Base-by-base conservation (phyloP, 1,140 invertebrate species). In the Ips typographus region DNA sequence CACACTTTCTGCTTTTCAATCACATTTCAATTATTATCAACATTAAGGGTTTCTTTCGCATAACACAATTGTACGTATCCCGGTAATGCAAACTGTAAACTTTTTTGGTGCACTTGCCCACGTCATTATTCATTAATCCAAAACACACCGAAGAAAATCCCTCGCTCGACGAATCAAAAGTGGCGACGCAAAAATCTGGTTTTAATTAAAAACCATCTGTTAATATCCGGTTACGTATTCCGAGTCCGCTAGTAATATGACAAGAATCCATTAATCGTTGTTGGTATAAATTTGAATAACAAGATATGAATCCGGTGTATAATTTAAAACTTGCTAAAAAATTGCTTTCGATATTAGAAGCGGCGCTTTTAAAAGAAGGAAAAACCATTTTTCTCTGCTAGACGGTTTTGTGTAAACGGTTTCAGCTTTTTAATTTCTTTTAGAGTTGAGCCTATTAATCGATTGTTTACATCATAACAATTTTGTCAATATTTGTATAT, bases 151-250 rank as follows among this genome's bases (percentile, higher is more conserved):
- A 62, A 62, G 36, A 51, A 62, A 59, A 40, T 42, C 4, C 57
- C 59, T 43, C 51, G 40, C 7, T 40, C 22, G n/a, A 4, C 38
- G 39, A 65, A 65, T 65, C 63, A 56, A 53, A 65, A 56, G 7
- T 56, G 40, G 49, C 40, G 51, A 52, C 40, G 38, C 6, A 40
- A 65, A 65, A 65, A 56, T 65, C 52, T 65, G 63, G 52, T 55
- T 65, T 65, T 65, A 65, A 65, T 65, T 65, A 65, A 65, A 65
- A 65, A 65, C n/a, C 63, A 65, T 65, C 51, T 65, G 63, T 65
- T 65, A 65, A 65, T 65, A 65, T 65, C 63, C 63, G 63, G 63
- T 65, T 65, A 65, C 63, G 52, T 65, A 37, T 65, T 47, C 49
- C 47, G 61, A 52, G 63, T 40, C 40, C 51, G 63, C 51, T 56